A percentile compares a stretch with the other conserved stretches of the same genome.
phyloP scores from a whole-genome alignment of 2,888 invertebrate genomes.

The Drosophila anomalata region DNA sequence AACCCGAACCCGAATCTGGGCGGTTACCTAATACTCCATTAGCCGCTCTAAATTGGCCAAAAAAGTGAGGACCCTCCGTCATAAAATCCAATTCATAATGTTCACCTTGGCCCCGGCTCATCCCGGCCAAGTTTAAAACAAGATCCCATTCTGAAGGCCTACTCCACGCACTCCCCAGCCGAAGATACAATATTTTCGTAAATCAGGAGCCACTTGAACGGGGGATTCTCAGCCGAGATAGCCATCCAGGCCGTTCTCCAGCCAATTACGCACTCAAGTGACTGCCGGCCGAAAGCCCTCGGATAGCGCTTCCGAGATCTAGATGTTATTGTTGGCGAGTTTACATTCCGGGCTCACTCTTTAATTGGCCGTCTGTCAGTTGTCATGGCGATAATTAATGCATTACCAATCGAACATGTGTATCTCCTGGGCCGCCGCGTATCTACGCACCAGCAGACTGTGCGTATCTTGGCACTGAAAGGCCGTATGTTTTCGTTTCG shows the following conservation, averaged over 20 bases:
- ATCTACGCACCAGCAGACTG: constrained; percentile 25
- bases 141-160: neutral
- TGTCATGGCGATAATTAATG: constrained; percentile 76
- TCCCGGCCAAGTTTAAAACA: neutral
- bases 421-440: constrained; percentile 25
- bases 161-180: constrained; percentile 4
- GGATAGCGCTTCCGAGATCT: constrained; percentile 6
- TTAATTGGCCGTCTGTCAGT: constrained; percentile 78
- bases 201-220: constrained; percentile 50
- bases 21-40: constrained; percentile 54
- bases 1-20: constrained; percentile 8
- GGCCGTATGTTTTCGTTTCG: constrained; percentile 43
- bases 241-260: constrained; percentile 16
- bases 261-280: constrained; percentile 60
- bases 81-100: neutral
- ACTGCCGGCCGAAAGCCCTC: constrained; percentile 12
- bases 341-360: constrained; percentile 63
- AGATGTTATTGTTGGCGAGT: constrained; percentile 47
- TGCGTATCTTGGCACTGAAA: constrained; percentile 66
- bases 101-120: neutral
- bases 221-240: constrained; percentile 1
- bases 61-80: constrained; percentile 19
- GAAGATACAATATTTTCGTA: constrained; percentile 13
- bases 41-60: constrained; percentile 57
- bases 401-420: constrained; percentile 71